A percentile compares a stretch with the other conserved stretches of the same genome.
These are phyloP conservation scores for Aspiorhynchus laticeps DNA, from an alignment of 2,113 vertebrate species.

Conservation along the genomic window DNA sequence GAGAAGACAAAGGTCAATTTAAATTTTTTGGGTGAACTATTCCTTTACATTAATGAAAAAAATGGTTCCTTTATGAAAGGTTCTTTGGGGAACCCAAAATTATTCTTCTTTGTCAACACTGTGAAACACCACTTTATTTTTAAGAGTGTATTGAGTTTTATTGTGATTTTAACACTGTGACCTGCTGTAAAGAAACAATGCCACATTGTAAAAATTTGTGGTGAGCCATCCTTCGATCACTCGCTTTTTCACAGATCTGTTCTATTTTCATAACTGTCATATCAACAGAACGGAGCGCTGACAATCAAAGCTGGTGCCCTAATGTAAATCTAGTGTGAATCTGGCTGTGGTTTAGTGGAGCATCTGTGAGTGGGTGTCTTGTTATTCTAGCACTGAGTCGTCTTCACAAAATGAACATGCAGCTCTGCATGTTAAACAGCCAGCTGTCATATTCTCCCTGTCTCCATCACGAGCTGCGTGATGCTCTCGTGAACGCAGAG, in stretches of 20 bases:
- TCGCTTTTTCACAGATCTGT: neutral
- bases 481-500: neutral
- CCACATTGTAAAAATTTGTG: neutral
- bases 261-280: neutral
- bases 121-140: no score
- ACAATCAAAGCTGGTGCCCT: neutral
- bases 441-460: conserved; percentile 48
- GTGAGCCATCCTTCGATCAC: neutral
- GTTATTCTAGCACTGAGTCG: conserved; percentile 33
- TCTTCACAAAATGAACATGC: neutral
- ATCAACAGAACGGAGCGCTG: neutral
- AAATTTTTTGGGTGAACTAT: no score
- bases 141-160: neutral
- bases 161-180: neutral
- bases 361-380: conserved; percentile 66
- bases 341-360: conserved; percentile 46
- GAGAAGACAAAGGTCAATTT: no score
- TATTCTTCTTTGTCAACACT: no score
- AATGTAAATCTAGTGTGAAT: neutral
- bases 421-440: conserved; percentile 17
- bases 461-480: conserved; percentile 18
- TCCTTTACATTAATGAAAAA: no score
- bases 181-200: neutral
- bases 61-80: no score
- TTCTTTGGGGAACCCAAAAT: no score